Base-by-base conservation (phyloP, 1,140 invertebrate genomes). In the Magallana gigas region DNA sequence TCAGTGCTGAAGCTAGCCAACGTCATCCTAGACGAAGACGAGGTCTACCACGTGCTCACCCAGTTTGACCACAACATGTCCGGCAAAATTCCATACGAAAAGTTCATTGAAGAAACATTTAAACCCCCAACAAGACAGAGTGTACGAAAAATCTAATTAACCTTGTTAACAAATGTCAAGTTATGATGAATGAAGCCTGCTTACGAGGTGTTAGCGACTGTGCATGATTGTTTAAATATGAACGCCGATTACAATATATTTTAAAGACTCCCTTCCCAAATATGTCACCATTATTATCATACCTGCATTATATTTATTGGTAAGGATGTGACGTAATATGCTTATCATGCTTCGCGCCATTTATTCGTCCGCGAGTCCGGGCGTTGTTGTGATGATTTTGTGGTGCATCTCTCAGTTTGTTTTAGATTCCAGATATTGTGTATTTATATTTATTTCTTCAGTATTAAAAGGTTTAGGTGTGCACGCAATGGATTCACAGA, bases 41-140 rank as follows among this genome's bases (percentile, higher is more conserved):
- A 95, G 84, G 92, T 94, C 1, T 94, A 94, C 85, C 93, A 94
- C 68, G 91, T 94, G 60, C 90, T 94, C 88, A 92, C 90, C 36
- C 90, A 91, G 86, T 94, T 94, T 87, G 94, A 94, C 87, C 89
- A 93, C 56, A 91, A 93, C 87, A 91, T 94, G 91, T 89, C 91
- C 0, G 94, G 94, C 48, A 93, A 93, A 89, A 93, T 94, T 18
- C 87, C 91, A 9, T 94, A 94, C 86, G 92, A 94, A 68, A 92
- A 93, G 85, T 94, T 94, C 88, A 92, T 94, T 16, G 91, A 92
- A n/a, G 93, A 94, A 85, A 93, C 92, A n/a, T 92, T 94, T 57
- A 93, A 92, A 85, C 92, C 92, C 4, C 89, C 92, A 83, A 92
- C 90, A 29, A 88, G 91, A 86, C 91, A 91, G 59, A 93, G 91